Evolutionary conservation across 35 echinoderm and acorn worm species (phyloP).

Genomic region (Nesometra sesokonis): DNA sequence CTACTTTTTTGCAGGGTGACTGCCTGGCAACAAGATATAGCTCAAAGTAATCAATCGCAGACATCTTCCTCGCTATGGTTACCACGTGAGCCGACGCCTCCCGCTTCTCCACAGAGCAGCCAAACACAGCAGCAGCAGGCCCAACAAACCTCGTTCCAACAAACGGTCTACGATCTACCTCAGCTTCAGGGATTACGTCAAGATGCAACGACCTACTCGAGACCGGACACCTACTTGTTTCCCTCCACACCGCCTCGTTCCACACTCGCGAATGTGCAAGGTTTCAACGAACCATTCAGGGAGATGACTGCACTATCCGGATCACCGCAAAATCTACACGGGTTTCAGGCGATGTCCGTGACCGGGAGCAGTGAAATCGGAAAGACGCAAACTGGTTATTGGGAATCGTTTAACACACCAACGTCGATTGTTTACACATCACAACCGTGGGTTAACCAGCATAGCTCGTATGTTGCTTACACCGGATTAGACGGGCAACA

Average conservation of each 20-base stretch:
- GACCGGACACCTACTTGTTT: background rate
- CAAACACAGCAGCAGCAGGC: background rate
- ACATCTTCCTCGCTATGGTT: background rate
- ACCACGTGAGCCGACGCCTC: background rate
- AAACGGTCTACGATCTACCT: background rate
- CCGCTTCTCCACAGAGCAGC: background rate
- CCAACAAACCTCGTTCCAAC: background rate
- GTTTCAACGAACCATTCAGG: background rate
- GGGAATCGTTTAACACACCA: background rate
- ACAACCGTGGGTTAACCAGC: background rate
- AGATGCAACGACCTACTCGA: background rate
- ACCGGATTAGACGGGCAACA: background rate
- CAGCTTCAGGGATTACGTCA: background rate
- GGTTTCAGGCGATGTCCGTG: background rate
- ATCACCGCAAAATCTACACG: background rate
- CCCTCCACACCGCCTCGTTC: background rate
- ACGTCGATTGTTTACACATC: background rate
- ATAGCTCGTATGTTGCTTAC: background rate
- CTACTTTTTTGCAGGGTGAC: background rate
- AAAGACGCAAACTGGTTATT: background rate
- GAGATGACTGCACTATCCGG: background rate
- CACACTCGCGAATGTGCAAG: background rate
- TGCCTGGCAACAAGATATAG: background rate
- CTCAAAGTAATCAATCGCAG: background rate
- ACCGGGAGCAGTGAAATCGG: background rate